These are phyloP conservation scores for Pterocles burchelli DNA, from an alignment of 2,113 vertebrate genomes.

Conservation along the genomic window DNA sequence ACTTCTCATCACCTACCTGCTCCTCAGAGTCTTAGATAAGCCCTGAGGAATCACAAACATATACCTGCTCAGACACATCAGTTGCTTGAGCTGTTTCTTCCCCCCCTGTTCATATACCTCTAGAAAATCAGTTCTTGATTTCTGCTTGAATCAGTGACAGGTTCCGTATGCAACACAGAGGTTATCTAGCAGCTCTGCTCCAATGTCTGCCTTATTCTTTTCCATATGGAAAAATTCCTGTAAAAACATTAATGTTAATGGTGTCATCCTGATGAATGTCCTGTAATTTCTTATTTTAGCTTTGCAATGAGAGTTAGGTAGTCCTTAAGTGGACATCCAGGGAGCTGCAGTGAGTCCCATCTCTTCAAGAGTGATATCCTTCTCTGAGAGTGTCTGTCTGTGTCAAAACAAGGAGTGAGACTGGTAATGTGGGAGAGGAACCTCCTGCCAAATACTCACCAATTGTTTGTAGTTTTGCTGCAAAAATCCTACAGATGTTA, in stretches of 20 bases:
- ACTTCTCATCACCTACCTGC: neutral
- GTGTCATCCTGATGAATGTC: neutral
- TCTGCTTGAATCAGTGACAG: neutral
- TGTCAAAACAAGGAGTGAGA: conserved; percentile 10
- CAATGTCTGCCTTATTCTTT: neutral
- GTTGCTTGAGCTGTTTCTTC: neutral
- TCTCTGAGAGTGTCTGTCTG: neutral
- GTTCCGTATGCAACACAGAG: neutral
- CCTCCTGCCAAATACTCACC: neutral
- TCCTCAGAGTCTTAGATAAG: neutral
- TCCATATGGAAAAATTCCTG: neutral
- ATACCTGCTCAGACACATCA: neutral
- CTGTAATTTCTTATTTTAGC: neutral
- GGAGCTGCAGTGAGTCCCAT: neutral
- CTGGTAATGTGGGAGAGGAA: neutral
- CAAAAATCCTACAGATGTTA: conserved; percentile 19
- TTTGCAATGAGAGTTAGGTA: neutral
- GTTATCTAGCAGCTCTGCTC: neutral
- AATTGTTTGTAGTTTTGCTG: neutral
- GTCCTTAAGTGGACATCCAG: neutral
- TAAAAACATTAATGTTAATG: neutral
- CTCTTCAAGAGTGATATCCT: neutral
- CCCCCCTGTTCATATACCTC: neutral
- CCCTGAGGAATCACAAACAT: neutral
- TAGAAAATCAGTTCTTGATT: neutral